Base-by-base conservation (phyloP, 2,888 invertebrate genomes). In the Odontocerum albicorne region DNA sequence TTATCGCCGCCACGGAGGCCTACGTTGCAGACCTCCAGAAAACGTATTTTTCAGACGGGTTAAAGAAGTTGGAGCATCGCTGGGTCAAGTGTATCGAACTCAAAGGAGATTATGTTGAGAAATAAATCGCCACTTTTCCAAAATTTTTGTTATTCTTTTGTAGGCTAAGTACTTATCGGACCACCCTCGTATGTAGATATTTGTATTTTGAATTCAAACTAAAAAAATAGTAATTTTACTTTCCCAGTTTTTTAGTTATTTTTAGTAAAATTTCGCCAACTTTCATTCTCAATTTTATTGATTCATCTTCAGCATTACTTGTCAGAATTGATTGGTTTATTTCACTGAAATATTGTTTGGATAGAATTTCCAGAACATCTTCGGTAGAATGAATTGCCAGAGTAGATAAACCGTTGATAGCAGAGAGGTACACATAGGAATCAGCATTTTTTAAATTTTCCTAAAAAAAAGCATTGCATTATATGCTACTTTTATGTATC, bases 201-300 rank as follows among this genome's bases (percentile, higher is more conserved):
- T n/a, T n/a, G n/a, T n/a, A n/a, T n/a, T n/a, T n/a, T n/a, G n/a
- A n/a, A n/a, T n/a, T n/a, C n/a, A n/a, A n/a, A 27, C 6, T 27
- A 7, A 27, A 27, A 27, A 27, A 7, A 7, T 27, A 27, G 6
- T 27, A 8, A 27, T 27, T 32, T 15, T 31, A 42, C 76, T 72
- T 72, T 90, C 91, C 90, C 64, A 92, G 75, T 63, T 70, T 72
- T 69, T 81, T 84, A 0, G 85, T 84, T 19, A 87, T 82, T 72
- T 86, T 87, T 1, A 92, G 84, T 45, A 93, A 74, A 57, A 86
- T 81, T 74, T 93, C 92, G 6, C 92, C 92, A 55, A 92, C 72
- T 76, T 93, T 93, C 73, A 88, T 81, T 63, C 87, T 77, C 27
- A 83, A 70, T 68, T 87, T 84, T 10, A 79, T 67, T 17, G 70